Evolutionary conservation across 2,797 vertebrate genomes (phyloP).

Genomic region (Manis crassicaudata): DNA sequence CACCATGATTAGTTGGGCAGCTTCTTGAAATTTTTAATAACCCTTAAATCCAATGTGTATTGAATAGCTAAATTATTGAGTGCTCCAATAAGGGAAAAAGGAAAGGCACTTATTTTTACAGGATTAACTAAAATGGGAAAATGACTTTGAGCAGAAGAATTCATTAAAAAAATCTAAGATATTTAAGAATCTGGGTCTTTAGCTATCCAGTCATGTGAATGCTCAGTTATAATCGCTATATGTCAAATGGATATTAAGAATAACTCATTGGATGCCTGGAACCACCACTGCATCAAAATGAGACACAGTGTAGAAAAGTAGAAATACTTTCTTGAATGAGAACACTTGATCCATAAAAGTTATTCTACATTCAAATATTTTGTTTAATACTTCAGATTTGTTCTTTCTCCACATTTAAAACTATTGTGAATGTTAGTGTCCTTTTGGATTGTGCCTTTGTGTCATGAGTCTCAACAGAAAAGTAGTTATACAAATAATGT

Average conservation of each 20-base stretch:
- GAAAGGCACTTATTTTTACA: conserved; percentile 28
- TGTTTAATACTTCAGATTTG: conserved; percentile 21
- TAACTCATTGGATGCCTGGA: not conserved
- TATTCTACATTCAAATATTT: not conserved
- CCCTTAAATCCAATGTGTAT: conserved; percentile 27
- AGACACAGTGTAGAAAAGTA: conserved; percentile 21
- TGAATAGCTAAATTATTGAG: conserved; percentile 24
- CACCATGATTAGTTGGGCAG: not conserved
- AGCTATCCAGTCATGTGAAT: conserved; percentile 5
- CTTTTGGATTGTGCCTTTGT: conserved; percentile 63
- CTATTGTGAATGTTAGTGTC: conserved; percentile 46
- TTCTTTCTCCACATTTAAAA: conserved; percentile 44
- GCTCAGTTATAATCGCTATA: not conserved
- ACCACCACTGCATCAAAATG: not conserved
- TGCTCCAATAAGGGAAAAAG: not conserved
- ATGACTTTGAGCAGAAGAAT: not conserved
- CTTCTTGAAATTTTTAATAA: conserved; percentile 37
- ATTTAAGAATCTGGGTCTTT: conserved; percentile 49
- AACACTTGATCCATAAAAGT: not conserved
- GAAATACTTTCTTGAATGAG: conserved; percentile 41
- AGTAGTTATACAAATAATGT: conserved; percentile 69
- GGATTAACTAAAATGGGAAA: conserved; percentile 46
- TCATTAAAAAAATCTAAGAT: conserved; percentile 34
- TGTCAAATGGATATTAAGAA: conserved; percentile 1
- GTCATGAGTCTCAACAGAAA: conserved; percentile 52